phyloP scores from a whole-genome alignment of 2,797 vertebrate genomes.

The Gila robusta region DNA sequence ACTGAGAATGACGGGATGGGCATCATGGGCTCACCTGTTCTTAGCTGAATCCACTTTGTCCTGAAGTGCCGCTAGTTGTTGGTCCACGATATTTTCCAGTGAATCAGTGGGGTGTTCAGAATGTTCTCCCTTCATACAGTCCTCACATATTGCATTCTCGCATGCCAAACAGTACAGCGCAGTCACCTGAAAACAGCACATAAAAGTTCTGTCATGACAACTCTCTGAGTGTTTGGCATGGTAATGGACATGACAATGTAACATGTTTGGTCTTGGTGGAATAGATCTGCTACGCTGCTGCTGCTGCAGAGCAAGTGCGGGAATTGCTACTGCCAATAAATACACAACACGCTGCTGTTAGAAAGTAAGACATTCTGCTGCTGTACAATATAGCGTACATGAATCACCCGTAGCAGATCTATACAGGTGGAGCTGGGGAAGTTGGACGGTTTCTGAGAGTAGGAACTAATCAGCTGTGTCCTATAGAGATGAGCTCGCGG shows the following conservation, averaged over 20 bases:
- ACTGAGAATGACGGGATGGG: not conserved
- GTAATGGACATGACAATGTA: not conserved
- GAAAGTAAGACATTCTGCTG: not conserved
- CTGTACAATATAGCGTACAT: not conserved
- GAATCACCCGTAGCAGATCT: not conserved
- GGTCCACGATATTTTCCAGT: constrained; percentile 87
- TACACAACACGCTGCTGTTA: not conserved
- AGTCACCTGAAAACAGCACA: constrained; percentile 79
- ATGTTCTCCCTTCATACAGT: constrained; percentile 87
- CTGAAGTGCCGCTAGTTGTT: constrained; percentile 87
- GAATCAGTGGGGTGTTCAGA: constrained; percentile 86
- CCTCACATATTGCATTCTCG: constrained; percentile 89
- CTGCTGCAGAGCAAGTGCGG: not conserved
- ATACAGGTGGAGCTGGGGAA: not conserved
- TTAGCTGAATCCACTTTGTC: constrained; percentile 85
- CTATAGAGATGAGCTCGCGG: not conserved
- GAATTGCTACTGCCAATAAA: not conserved
- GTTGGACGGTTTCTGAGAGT: not conserved
- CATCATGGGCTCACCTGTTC: constrained; percentile 81
- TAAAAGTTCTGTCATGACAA: not conserved
- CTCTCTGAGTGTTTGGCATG: not conserved
- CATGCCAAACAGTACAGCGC: constrained; percentile 90
- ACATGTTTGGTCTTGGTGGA: not conserved
- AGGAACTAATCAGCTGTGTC: not conserved
- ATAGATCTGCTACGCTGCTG: not conserved